Base-by-base conservation (phyloP, 2,797 vertebrate species). In the Sciurus vulgaris region DNA sequence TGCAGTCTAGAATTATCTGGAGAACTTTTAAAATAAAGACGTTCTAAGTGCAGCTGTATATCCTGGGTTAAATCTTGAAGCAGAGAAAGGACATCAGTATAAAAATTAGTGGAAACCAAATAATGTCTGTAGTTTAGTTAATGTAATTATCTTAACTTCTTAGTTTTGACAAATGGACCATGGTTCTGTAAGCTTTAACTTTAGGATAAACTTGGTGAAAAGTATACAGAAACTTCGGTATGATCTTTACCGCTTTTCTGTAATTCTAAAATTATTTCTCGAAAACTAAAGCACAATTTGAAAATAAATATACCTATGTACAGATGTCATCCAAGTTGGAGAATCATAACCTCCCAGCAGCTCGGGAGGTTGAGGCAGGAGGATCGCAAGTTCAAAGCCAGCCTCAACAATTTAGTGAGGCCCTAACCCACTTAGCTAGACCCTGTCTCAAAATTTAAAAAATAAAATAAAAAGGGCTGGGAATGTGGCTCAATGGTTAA, bases 231-330 rank as follows among this genome's bases (percentile, higher is more conserved):
- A 91, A 77, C 30, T 67, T 89, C 56, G 65, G 15, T 17, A 69
- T 24, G 73, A 56, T 47, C 41, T 49, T 74, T 70, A 70, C 3
- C 65, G 67, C 2, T 73, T 86, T 61, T 59, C 54, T 83, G 10
- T 82, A 61, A 84, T 63, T 85, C 65, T 85, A 82, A 95, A 96
- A n/a, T 78, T 78, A 70, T 79, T 93, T 28, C 35, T 85, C 44
- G 41, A 82, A 56, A 83, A 5, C 47, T 84, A 65, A 59, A 89
- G 24, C 51, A 86, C 90, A 85, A 86, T 17, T 70, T 35, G 15
- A 18, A 77, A 77, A 54, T 54, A 67, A 87, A 70, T 67, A 63
- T 70, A 70, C 18, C 56, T 88, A 18, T 86, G 22, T 67, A 56
- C 89, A 30, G 38, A 56, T 51, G 22, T 63, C 77, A 67, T 20